Conservation (phyloP, 1,140 invertebrate species). For the Platyura marginata region DNA sequence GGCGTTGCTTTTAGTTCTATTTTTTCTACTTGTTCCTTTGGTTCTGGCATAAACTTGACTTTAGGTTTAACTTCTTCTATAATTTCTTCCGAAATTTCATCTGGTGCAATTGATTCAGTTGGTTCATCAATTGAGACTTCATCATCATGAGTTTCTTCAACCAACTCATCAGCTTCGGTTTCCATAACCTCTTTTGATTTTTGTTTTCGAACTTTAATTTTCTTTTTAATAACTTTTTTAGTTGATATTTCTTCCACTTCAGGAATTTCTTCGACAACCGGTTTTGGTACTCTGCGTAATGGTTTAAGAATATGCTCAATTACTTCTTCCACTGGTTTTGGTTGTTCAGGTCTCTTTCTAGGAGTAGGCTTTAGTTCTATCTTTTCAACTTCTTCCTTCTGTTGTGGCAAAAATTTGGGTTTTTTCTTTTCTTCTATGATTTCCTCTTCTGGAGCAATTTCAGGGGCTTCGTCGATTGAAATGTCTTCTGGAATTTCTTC, state of each 20-base stretch:
- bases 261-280: slow-evolving; percentile 14
- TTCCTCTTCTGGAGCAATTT: slow-evolving; percentile 8
- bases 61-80: not conserved
- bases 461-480: slow-evolving; percentile 11
- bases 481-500: slow-evolving; percentile 16
- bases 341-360: slow-evolving; percentile 7
- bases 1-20: slow-evolving; percentile 26
- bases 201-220: slow-evolving; percentile 17
- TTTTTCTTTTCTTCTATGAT: slow-evolving; percentile 1
- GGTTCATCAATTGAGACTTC: slow-evolving; percentile 7
- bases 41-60: slow-evolving; percentile 15
- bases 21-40: slow-evolving; percentile 19
- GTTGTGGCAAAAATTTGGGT: not conserved
- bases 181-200: slow-evolving; percentile 15
- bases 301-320: no score
- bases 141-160: slow-evolving; percentile 9
- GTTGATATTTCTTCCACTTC: slow-evolving; percentile 18
- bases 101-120: no score
- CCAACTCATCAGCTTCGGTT: slow-evolving; percentile 11
- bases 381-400: not conserved
- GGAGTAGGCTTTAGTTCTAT: slow-evolving; percentile 1
- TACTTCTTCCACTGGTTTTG: slow-evolving; percentile 10
- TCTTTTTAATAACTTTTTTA: slow-evolving; percentile 17
- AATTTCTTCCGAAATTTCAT: no score
- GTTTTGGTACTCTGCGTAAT: slow-evolving; percentile 8